These are phyloP conservation scores for Halictus rubicundus DNA, from an alignment of 1,140 invertebrate species.

Conservation along the genomic window DNA sequence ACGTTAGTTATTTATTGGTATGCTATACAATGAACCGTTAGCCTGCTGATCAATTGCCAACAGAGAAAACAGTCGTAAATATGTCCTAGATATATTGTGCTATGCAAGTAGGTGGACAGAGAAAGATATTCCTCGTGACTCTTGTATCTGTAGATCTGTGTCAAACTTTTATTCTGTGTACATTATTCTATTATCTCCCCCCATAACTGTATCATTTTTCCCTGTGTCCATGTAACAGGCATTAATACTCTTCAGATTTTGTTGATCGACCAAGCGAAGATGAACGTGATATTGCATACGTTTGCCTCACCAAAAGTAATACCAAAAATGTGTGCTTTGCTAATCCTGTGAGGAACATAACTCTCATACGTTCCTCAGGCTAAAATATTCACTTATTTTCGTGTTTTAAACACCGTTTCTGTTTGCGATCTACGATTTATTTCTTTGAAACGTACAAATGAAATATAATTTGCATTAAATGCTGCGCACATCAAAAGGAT, in stretches of 20 bases:
- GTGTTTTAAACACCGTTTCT: no score
- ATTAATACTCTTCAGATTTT: neutral
- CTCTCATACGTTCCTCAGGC: no score
- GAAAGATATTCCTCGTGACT: conserved; percentile 43
- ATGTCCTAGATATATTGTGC: conserved; percentile 41
- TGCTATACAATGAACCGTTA: conserved; percentile 35
- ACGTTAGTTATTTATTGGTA: conserved; percentile 27
- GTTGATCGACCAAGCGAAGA: neutral
- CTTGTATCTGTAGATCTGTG: conserved; percentile 21
- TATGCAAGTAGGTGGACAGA: conserved; percentile 43
- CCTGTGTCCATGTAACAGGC: no score
- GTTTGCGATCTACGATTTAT: no score
- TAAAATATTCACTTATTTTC: no score
- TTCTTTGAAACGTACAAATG: no score
- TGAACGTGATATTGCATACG: neutral
- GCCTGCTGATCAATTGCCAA: conserved; percentile 44
- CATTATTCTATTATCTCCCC: neutral
- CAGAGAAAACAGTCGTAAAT: conserved; percentile 45
- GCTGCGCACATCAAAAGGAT: no score
- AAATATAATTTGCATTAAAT: no score
- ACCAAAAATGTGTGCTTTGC: no score
- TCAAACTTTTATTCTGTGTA: conserved; percentile 8
- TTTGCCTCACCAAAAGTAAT: no score
- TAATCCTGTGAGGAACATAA: no score
- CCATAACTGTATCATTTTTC: neutral